phyloP scores from a whole-genome alignment of 2,797 vertebrate species.

The Chiroxiphia lanceolata region DNA sequence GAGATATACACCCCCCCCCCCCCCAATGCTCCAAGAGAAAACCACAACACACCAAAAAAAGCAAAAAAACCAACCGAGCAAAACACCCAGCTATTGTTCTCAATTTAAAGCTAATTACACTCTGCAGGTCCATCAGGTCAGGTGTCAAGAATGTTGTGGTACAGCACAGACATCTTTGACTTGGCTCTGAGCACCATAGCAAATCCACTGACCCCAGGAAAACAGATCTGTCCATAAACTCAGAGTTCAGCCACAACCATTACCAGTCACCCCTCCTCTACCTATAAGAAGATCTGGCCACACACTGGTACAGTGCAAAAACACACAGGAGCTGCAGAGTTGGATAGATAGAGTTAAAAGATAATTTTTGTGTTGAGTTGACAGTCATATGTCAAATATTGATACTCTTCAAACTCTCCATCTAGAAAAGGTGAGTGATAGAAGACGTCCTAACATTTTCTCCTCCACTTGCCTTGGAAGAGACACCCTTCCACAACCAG shows the following conservation, averaged over 20 bases:
- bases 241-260: neutral
- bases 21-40: neutral
- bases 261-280: neutral
- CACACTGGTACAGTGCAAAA: neutral
- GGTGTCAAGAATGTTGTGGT: neutral
- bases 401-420: neutral
- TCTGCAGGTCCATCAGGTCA: neutral
- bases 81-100: fast-evolving
- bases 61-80: neutral
- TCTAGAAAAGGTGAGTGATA: neutral
- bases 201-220: neutral
- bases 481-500: neutral
- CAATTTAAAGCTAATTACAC: neutral
- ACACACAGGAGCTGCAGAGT: neutral
- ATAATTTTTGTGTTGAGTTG: neutral
- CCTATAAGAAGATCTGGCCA: neutral
- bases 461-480: neutral
- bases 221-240: neutral
- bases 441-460: neutral
- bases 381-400: fast-evolving
- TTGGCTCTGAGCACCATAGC: neutral
- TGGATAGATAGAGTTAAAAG: neutral
- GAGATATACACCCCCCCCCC: fast-evolving
- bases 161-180: neutral
- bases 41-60: neutral